Conservation (phyloP, 1,140 invertebrate species). For the Eueides isabella region DNA sequence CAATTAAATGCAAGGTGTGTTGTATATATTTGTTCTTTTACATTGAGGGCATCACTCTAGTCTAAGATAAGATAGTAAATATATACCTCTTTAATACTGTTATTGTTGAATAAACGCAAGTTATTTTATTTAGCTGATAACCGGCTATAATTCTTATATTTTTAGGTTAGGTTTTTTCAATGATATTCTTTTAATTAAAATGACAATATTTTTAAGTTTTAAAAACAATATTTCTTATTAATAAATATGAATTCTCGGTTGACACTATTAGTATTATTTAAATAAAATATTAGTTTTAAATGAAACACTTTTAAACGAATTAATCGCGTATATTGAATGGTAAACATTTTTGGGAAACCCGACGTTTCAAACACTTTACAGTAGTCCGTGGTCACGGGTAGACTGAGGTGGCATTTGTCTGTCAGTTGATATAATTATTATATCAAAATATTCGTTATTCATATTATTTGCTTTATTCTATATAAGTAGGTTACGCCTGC, state of each 20-base stretch:
- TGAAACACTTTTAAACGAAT: too few relatives aligned
- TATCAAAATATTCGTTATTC: slow-evolving; percentile 2
- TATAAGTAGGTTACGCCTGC: neutral
- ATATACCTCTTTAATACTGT: slow-evolving; percentile 23
- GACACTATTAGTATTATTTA: too few relatives aligned
- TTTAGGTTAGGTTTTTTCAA: too few relatives aligned
- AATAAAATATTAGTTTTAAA: too few relatives aligned
- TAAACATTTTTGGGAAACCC: too few relatives aligned
- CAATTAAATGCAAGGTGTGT: neutral
- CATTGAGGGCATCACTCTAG: slow-evolving; percentile 22
- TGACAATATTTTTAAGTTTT: neutral
- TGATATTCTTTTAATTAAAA: neutral
- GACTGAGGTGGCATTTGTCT: too few relatives aligned
- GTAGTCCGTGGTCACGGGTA: too few relatives aligned
- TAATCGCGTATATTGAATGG: too few relatives aligned
- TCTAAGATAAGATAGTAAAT: slow-evolving; percentile 22
- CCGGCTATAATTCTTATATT: neutral
- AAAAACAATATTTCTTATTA: too few relatives aligned
- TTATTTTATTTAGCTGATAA: slow-evolving; percentile 18
- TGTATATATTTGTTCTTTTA: neutral
- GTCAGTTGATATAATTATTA: neutral
- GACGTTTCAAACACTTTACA: too few relatives aligned
- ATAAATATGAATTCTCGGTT: too few relatives aligned
- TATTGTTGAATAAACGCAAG: slow-evolving; percentile 15
- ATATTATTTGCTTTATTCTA: neutral